Base-by-base conservation (phyloP, 2,797 vertebrate genomes). In the Pseudocheirus occidentalis region DNA sequence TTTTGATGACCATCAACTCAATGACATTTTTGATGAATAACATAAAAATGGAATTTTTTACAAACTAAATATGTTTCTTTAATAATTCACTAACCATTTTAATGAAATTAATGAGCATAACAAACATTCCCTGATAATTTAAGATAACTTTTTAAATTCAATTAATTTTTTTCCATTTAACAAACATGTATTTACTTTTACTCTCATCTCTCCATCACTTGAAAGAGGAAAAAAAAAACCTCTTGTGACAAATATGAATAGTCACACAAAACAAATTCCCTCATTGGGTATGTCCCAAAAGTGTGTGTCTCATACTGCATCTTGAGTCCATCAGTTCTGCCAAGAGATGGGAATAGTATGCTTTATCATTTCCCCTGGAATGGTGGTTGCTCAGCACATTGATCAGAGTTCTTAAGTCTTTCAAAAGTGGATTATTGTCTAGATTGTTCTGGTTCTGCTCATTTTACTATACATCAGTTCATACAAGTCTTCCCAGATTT, bases 81-180 rank as follows among this genome's bases (percentile, higher is more conserved):
- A 55, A 54, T n/a, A 50, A 53, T 2, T 90, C 52, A 34, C 14
- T 62, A 0, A 0, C 1, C 46, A 58, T 55, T 55, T 95, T 46
- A 1, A 55, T 95, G 92, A 5, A 91, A 0, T 53, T 91, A 28
- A 3, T 57, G 53, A 53, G 10, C 1, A 1, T 54, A 54, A 54
- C 73, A 96, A 92, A 94, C 92, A 94, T 3, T 91, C 87, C 90
- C 16, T 92, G 27, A 90, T 91, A 46, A 87, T 92, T n/a, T 90
- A 1, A 53, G 94, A 24, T 46, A 40, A 18, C n/a, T 73, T 40
- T 73, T 66, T 16, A 62, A 66, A 66, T 66, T n/a, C 16, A 66
- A 66, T 66, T n/a, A 16, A 31, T 14, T 34, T 73, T 66, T 59
- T 73, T n/a, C 29, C 14, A 40, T 40, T 73, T 40, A 73, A 21